These are phyloP conservation scores for Amblyopsis hoosieri DNA, from an alignment of 2,797 vertebrate species.

Conservation along the genomic window DNA sequence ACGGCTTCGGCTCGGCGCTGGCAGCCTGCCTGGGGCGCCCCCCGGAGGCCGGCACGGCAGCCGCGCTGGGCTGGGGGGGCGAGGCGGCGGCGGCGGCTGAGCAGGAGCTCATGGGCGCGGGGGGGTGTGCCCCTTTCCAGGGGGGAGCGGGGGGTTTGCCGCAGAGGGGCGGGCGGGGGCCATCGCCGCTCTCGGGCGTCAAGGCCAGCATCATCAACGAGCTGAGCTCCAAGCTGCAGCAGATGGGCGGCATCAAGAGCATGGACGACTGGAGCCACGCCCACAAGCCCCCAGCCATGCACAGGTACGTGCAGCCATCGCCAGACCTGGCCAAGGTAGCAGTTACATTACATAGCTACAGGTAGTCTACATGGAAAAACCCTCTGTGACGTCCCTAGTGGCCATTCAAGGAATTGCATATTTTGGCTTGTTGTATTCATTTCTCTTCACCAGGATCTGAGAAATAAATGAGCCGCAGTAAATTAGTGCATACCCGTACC, in stretches of 20 bases:
- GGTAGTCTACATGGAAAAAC: too few species aligned
- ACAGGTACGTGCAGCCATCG: constrained; percentile 67
- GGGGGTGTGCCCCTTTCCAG: constrained; percentile 30
- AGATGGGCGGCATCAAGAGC: constrained; percentile 84
- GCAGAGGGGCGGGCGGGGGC: constrained; percentile 71
- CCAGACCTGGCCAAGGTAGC: too few species aligned
- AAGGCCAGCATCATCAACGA: constrained; percentile 94
- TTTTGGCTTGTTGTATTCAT: too few species aligned
- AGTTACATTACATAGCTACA: too few species aligned
- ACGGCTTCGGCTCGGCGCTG: constrained; percentile 63
- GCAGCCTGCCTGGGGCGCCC: constrained; percentile 73
- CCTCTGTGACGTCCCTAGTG: background rate
- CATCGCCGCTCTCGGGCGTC: constrained; percentile 84
- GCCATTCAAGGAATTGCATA: background rate
- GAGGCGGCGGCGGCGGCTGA: constrained; percentile 53
- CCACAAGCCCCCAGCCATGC: constrained; percentile 71
- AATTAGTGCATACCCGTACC: too few species aligned
- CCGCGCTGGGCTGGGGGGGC: constrained; percentile 57
- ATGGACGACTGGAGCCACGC: constrained; percentile 77
- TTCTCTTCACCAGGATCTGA: too few species aligned
- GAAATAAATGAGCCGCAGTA: too few species aligned
- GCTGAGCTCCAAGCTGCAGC: constrained; percentile 90
- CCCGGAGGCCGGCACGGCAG: constrained; percentile 45
- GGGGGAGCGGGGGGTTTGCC: constrained; percentile 44
- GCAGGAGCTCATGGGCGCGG: constrained; percentile 44